A percentile compares a stretch with the other conserved stretches of the same genome.
These are phyloP conservation scores for Trichogramma pretiosum DNA, from an alignment of 1,140 invertebrate genomes.

Conservation along the genomic window DNA sequence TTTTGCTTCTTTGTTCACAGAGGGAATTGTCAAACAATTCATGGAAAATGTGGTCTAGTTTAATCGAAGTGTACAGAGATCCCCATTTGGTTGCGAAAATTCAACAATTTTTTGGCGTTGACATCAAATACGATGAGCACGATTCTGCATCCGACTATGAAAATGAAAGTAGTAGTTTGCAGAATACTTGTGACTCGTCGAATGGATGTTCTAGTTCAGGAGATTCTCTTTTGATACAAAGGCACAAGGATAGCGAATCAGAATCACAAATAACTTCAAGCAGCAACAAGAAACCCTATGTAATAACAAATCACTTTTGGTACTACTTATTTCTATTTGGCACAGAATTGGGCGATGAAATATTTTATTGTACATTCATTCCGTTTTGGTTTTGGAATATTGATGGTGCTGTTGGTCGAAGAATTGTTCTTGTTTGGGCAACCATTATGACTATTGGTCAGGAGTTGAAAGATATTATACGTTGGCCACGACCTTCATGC, in stretches of 20 bases:
- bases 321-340: slow-evolving; percentile 79
- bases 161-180: slow-evolving; percentile 1
- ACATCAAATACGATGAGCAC: slow-evolving; percentile 34
- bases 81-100: slow-evolving; percentile 60
- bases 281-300: slow-evolving; percentile 34
- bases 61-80: slow-evolving; percentile 56
- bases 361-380: slow-evolving; percentile 80
- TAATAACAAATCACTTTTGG: slow-evolving; percentile 71
- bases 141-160: too few relatives aligned
- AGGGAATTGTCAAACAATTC: neutral
- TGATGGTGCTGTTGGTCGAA: slow-evolving; percentile 69
- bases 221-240: slow-evolving; percentile 7
- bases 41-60: slow-evolving; percentile 31
- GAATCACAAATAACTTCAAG: neutral
- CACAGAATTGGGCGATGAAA: slow-evolving; percentile 77
- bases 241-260: slow-evolving; percentile 6
- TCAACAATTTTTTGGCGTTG: slow-evolving; percentile 63
- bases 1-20: too few relatives aligned
- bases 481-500: slow-evolving; percentile 71
- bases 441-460: slow-evolving; percentile 81
- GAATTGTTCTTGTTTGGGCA: slow-evolving; percentile 75
- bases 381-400: slow-evolving; percentile 91
- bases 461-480: slow-evolving; percentile 76
- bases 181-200: neutral
- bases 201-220: slow-evolving; percentile 6